phyloP scores from a whole-genome alignment of 92 coral and sea anemone genomes.

The Epizoanthus fatuus region DNA sequence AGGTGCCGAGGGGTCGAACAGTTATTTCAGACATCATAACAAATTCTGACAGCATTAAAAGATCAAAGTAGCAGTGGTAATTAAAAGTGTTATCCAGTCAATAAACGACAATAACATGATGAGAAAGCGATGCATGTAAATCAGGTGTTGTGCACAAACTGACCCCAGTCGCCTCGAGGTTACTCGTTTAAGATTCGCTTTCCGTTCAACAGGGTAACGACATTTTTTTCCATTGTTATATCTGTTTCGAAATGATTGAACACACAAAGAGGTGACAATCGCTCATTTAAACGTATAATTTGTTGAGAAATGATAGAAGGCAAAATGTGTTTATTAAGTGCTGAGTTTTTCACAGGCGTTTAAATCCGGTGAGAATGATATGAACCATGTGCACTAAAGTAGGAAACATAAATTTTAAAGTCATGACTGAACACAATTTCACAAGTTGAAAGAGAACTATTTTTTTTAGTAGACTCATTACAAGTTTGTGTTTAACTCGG shows the following conservation, averaged over 20 bases:
- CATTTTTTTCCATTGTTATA: not conserved
- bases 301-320: not conserved
- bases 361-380: not conserved
- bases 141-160: no score
- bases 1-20: not conserved
- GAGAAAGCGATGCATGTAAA: not conserved
- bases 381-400: not conserved
- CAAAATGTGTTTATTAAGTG: not conserved
- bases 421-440: not conserved
- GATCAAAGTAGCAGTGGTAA: not conserved
- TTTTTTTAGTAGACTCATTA: no score
- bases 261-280: not conserved
- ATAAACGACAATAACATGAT: not conserved
- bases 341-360: not conserved
- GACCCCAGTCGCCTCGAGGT: not conserved
- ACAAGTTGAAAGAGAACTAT: not conserved
- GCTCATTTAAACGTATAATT: not conserved
- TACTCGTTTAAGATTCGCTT: not conserved
- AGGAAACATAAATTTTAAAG: not conserved
- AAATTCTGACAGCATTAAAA: slow-evolving; percentile 5
- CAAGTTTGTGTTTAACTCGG: no score
- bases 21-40: not conserved
- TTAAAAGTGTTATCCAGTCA: not conserved
- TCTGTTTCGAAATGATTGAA: not conserved
- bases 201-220: not conserved